These are phyloP conservation scores for Dicyrtoma fusca DNA, from an alignment of 2,888 invertebrate genomes.

Conservation along the genomic window DNA sequence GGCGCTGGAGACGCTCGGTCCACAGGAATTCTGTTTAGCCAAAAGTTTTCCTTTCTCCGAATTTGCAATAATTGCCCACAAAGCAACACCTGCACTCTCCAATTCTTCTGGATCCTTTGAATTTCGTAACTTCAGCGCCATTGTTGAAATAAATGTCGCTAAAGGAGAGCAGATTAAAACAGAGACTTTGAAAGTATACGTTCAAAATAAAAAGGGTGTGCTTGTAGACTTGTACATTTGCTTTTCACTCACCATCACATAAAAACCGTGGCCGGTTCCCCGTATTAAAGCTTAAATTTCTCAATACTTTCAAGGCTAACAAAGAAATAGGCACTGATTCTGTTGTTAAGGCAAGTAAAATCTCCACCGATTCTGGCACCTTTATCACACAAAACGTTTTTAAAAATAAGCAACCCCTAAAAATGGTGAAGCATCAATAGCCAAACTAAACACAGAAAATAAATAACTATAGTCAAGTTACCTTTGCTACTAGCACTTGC, in stretches of 20 bases:
- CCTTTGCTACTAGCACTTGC: conserved; percentile 51
- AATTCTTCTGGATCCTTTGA: conserved; percentile 47
- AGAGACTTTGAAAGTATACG: not conserved
- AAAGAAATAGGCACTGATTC: conserved; percentile 41
- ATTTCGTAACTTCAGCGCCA: conserved; percentile 42
- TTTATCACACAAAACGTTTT: conserved; percentile 1
- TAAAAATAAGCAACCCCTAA: not conserved
- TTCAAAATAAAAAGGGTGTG: not conserved
- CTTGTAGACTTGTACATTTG: too few species aligned
- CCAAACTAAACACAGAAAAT: not conserved
- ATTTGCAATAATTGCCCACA: conserved; percentile 53
- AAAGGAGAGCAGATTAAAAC: not conserved
- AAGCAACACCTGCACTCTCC: conserved; percentile 44
- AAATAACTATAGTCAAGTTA: conserved; percentile 31
- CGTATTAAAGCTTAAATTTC: conserved; percentile 65
- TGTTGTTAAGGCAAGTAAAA: conserved; percentile 40
- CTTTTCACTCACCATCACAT: conserved; percentile 45
- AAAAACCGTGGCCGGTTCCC: conserved; percentile 64
- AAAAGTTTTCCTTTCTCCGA: conserved; percentile 51
- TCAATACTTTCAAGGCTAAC: conserved; percentile 62
- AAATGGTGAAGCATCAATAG: not conserved
- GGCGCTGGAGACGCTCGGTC: conserved; percentile 40
- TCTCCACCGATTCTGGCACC: conserved; percentile 51
- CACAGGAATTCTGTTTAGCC: conserved; percentile 49
- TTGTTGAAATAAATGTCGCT: conserved; percentile 44